Conservation (phyloP, 2,113 vertebrate species). For the Pachypanchax playfairii region DNA sequence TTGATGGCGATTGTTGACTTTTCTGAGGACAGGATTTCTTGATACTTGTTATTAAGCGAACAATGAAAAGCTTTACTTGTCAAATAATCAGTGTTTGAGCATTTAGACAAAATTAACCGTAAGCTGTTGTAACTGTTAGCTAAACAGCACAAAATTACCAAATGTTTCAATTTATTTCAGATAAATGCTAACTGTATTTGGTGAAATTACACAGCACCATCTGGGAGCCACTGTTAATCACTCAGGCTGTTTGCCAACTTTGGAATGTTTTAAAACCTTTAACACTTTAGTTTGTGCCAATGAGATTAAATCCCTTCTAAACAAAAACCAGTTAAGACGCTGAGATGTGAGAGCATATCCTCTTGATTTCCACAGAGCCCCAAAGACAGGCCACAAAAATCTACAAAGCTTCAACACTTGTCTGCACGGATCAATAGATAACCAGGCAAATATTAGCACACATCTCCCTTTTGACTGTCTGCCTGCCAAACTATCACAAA, state of each 20-base stretch:
- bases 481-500: slow-evolving; percentile 35
- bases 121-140: slow-evolving; percentile 28
- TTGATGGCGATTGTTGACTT: too few relatives aligned
- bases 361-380: slow-evolving; percentile 53
- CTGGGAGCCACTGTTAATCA: slow-evolving; percentile 38
- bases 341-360: slow-evolving; percentile 51
- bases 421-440: slow-evolving; percentile 69
- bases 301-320: slow-evolving; percentile 32
- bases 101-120: slow-evolving; percentile 43
- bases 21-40: slow-evolving; percentile 43
- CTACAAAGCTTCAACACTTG: slow-evolving; percentile 62
- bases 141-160: slow-evolving; percentile 23
- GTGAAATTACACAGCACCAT: slow-evolving; percentile 20
- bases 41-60: slow-evolving; percentile 54
- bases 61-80: slow-evolving; percentile 51
- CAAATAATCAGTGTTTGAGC: slow-evolving; percentile 58
- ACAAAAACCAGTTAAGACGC: slow-evolving; percentile 38
- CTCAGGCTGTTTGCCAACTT: slow-evolving; percentile 37
- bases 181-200: slow-evolving; percentile 37
- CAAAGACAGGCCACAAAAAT: slow-evolving; percentile 53
- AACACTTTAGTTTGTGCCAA: slow-evolving; percentile 31
- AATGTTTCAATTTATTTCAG: slow-evolving; percentile 13
- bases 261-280: slow-evolving; percentile 37
- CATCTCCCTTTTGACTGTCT: slow-evolving; percentile 26
- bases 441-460: slow-evolving; percentile 70